phyloP scores from a whole-genome alignment of 2,113 vertebrate genomes.

The Rhadina sibilatrix region DNA sequence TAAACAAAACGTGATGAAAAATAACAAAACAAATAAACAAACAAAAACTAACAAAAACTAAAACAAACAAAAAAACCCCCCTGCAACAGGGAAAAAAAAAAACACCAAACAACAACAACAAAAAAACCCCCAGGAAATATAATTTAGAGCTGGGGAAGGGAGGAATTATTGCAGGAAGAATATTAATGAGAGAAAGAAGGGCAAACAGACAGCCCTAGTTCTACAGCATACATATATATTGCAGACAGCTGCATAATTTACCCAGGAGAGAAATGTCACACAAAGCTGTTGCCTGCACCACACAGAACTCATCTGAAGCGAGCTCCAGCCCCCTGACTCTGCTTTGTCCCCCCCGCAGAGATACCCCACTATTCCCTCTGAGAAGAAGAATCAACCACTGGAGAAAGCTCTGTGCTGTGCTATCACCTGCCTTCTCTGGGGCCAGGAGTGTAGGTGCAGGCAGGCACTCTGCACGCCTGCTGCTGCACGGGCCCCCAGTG shows the following conservation, averaged over 20 bases:
- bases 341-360: neutral
- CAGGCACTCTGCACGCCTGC: neutral
- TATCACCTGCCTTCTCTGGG: neutral
- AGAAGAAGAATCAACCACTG: neutral
- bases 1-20: no score
- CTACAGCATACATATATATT: neutral
- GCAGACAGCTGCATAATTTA: constrained; percentile 17
- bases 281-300: neutral
- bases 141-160: neutral
- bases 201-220: neutral
- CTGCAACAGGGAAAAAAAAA: no score
- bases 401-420: neutral
- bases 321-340: neutral
- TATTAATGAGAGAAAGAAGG: neutral
- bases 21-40: no score
- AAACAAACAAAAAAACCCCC: no score
- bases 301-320: neutral
- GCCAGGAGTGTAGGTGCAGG: neutral
- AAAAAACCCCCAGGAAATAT: neutral
- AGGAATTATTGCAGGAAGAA: neutral
- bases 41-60: no score
- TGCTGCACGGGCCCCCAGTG: neutral
- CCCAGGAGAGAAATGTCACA: neutral
- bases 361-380: neutral
- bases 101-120: neutral